Evolutionary conservation across 2,797 vertebrate genomes (phyloP), one percentile per base, ranked within the genome.

Genomic region (Prionace glauca): DNA sequence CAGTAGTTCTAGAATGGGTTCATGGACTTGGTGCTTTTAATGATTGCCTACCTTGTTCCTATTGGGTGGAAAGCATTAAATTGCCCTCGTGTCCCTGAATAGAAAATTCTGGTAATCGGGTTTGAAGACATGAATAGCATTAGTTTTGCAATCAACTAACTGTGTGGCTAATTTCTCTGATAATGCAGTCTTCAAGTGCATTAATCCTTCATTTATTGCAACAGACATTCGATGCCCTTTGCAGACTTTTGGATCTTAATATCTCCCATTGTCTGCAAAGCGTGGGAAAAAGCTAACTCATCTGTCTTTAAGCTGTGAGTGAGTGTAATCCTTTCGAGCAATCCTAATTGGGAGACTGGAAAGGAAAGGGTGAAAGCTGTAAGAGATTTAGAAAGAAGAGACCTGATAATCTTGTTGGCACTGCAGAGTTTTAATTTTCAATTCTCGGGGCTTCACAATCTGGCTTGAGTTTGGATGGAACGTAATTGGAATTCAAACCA

Each of bases 401-500:
- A 36, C 32, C 16, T 36, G 60, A 9, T 45, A 84, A 84, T 84
- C 81, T 77, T 77, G 32, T 88, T 56, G 45, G 86, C 50, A 50
- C 50, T 65, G 60, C 88, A 91, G 18, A 91, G 88, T n/a, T 91
- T 65, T 65, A 9, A 91, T 91, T 65, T 91, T 91, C 62, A 91
- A 10, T 67, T 91, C 88, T 36, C 16, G 62, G 88, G 14, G 62
- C 62, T 67, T 65, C 32, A 20, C 88, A 91, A 67, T 91, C 88
- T 91, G 88, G 62, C 88, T 65, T 67, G 62, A 91, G 88, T 67
- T 91, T 91, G 88, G 62, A 91, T 67, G 88, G 88, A 91, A 36
- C 32, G 62, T 67, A 91, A 91, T 67, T 65, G 60, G 60, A 91
- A 91, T 91, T 67, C 18, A 32, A 91, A 67, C 88, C 62, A 65